Conservation (phyloP, 2,797 vertebrate species). For the Aviceda cuculoides region DNA sequence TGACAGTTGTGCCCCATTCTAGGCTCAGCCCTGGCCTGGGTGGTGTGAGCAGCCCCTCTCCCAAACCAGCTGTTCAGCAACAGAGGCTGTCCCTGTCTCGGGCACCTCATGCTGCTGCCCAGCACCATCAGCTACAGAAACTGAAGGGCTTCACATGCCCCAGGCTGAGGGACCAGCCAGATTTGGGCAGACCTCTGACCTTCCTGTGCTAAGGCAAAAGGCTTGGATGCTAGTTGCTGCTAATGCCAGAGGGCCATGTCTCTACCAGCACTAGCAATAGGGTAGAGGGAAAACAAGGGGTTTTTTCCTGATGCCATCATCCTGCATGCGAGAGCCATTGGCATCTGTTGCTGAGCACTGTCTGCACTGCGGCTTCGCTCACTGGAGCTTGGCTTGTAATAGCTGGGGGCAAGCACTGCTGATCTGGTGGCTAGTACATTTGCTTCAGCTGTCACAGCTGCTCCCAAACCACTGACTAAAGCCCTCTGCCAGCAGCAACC, state of each 20-base stretch:
- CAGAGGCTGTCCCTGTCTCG: not conserved
- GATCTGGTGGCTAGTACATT: not conserved
- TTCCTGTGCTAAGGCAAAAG: not conserved
- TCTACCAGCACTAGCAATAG: not conserved
- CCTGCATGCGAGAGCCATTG: not conserved
- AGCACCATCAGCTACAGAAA: not conserved
- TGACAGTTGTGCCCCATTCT: not conserved
- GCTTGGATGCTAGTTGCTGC: not conserved
- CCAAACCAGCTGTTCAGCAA: not conserved
- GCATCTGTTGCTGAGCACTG: not conserved
- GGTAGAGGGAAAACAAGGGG: not conserved
- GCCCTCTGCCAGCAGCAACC: not conserved
- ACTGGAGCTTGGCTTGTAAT: not conserved
- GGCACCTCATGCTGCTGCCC: not conserved
- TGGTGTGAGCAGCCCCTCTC: not conserved
- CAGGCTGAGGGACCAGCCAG: not conserved
- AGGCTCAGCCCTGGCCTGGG: not conserved
- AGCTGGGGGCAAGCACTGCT: not conserved
- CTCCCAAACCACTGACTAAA: not conserved
- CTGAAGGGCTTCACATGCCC: not conserved
- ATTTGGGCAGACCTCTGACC: not conserved
- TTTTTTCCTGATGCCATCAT: not conserved
- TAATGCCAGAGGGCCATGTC: not conserved
- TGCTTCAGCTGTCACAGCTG: not conserved
- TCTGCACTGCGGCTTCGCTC: not conserved